These are phyloP conservation scores for Vireo griseus DNA, from an alignment of 2,797 vertebrate species.

Conservation along the genomic window DNA sequence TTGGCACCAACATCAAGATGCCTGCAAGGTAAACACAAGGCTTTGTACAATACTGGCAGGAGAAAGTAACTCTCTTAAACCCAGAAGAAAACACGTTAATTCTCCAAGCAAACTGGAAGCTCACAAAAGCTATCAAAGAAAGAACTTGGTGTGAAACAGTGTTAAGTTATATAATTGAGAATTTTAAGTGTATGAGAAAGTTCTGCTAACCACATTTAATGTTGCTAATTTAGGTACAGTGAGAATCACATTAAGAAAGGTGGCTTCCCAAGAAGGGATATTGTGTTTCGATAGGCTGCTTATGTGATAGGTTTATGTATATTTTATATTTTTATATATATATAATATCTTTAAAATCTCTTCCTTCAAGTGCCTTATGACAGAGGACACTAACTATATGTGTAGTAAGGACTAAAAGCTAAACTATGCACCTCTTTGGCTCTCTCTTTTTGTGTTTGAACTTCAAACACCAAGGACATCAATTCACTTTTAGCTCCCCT, in stretches of 20 bases:
- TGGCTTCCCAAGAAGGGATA: background rate
- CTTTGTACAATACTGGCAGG: conserved; percentile 54
- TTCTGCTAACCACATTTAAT: background rate
- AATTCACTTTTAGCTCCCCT: conserved; percentile 25
- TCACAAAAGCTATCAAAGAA: background rate
- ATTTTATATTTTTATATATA: too few relatives aligned
- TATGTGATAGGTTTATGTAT: background rate
- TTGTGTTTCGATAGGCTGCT: background rate
- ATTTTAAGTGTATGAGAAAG: background rate
- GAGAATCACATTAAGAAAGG: background rate
- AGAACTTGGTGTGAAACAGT: background rate
- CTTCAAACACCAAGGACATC: conserved; percentile 41
- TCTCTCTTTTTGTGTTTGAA: conserved; percentile 23
- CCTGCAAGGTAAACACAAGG: conserved; percentile 58
- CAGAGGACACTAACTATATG: background rate
- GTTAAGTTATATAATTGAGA: background rate
- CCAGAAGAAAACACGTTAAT: conserved; percentile 26
- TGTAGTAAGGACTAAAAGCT: background rate
- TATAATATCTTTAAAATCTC: background rate
- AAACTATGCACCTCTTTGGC: background rate
- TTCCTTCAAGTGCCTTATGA: background rate
- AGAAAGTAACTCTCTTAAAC: conserved; percentile 40
- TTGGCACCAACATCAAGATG: conserved; percentile 60
- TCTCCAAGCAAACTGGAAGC: conserved; percentile 10
- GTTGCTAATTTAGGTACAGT: background rate